Base-by-base conservation (phyloP, 1,140 invertebrate genomes). In the Bombus superbus region DNA sequence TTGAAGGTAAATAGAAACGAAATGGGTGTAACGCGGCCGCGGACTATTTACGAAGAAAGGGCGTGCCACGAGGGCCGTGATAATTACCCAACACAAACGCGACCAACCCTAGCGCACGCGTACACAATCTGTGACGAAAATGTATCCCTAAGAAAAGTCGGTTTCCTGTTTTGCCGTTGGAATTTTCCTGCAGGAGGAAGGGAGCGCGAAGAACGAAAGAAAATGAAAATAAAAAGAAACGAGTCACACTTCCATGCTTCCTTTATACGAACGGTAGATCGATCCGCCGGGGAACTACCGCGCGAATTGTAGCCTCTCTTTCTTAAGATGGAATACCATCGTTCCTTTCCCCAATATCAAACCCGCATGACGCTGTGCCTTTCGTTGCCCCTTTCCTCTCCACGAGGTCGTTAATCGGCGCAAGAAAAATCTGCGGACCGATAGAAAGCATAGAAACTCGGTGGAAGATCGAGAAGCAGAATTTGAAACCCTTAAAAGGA, bases 401-500 rank as follows among this genome's bases (percentile, higher is more conserved):
- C 3, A 10, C 32, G 9, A 25, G 35, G 47, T 44, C 40, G 64
- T 83, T 83, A 64, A 81, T 81, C 80, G 66, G 69, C 40, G 62
- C 76, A 69, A 79, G 78, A 83, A 68, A 80, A 57, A 86, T 57
- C 44, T 62, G 4, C 28, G 32, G 28, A 42, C n/a, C 53, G 74
- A 85, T 81, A 75, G 78, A 84, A 76, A 62, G 42, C 22, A 10
- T 10, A 32, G 42, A 11, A 6, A 66, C 28, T 35, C 18, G 28
- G 22, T 6, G 4, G 6, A 1, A 13, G 40, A 28, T 5, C 18
- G n/a, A 68, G 28, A 72, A 32, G 42, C 8, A 22, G 44, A 68
- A n/a, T 28, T 68, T 35, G 80, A 9, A 44, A 22, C n/a, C 47
- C 80, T n/a, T 64, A 81, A 86, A 83, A 75, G 83, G 88, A 40